These are phyloP conservation scores for Hoplodrina blanda DNA, from an alignment of 2,888 invertebrate species.

Conservation along the genomic window DNA sequence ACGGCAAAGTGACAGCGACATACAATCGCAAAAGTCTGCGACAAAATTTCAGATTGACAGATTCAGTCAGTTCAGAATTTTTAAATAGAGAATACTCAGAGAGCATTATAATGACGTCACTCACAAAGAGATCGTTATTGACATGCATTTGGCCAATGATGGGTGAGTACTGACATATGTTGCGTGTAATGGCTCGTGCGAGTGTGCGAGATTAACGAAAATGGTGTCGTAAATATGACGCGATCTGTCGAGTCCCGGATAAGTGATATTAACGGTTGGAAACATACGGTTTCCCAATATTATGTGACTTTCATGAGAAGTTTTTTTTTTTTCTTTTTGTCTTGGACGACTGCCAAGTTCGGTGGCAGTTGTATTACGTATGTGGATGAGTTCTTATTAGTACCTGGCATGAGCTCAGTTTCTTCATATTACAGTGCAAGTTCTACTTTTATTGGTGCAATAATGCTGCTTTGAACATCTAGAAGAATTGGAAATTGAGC, in stretches of 20 bases:
- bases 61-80: no score
- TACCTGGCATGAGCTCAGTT: neutral
- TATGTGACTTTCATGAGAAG: conserved; percentile 42
- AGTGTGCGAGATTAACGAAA: conserved; percentile 39
- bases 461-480: neutral
- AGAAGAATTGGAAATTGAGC: no score
- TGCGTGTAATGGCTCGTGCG: conserved; percentile 24
- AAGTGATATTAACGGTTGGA: conserved; percentile 44
- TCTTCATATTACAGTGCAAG: neutral
- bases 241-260: conserved; percentile 31
- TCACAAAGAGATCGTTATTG: neutral
- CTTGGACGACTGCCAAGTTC: conserved; percentile 42
- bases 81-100: neutral
- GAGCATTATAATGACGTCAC: conserved; percentile 2
- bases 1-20: no score
- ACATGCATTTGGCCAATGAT: conserved; percentile 28
- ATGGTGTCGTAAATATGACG: conserved; percentile 46
- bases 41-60: no score
- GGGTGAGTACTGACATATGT: conserved; percentile 27
- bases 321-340: conserved; percentile 21
- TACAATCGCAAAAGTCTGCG: no score
- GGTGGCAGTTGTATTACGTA: neutral
- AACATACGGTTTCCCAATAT: conserved; percentile 34
- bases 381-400: conserved; percentile 1
- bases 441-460: neutral